These are phyloP conservation scores for Lasioglossum malachurum DNA, from an alignment of 2,888 invertebrate genomes.

Conservation along the genomic window DNA sequence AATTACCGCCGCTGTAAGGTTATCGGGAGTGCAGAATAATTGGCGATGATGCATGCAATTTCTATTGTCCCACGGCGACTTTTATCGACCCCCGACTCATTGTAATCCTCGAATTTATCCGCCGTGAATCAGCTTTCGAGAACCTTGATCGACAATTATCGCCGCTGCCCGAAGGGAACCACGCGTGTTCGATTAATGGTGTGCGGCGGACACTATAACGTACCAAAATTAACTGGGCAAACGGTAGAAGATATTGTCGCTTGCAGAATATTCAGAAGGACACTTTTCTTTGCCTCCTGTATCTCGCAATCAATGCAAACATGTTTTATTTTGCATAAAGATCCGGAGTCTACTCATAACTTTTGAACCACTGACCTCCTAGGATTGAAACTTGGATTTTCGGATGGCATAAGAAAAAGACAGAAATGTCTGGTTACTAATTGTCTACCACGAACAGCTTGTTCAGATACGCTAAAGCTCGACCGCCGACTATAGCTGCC, in stretches of 20 bases:
- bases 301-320: too few relatives aligned
- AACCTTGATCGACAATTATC: conserved; percentile 7
- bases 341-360: too few relatives aligned
- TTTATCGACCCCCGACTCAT: background rate
- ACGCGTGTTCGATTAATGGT: background rate
- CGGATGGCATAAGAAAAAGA: too few relatives aligned
- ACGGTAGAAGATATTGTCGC: background rate
- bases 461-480: background rate
- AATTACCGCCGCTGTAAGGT: conserved; percentile 39
- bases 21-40: conserved; percentile 38
- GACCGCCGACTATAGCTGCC: background rate
- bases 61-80: conserved; percentile 26
- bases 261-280: background rate
- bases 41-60: conserved; percentile 45
- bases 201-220: background rate
- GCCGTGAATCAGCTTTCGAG: background rate
- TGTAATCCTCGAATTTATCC: background rate
- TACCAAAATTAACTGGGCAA: background rate
- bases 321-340: too few relatives aligned
- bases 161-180: background rate
- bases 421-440: background rate
- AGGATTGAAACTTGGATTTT: too few relatives aligned
- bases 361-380: too few relatives aligned
- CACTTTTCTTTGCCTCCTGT: background rate
- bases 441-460: background rate